Base-by-base conservation (phyloP, 2,888 invertebrate species). In the Zhengitettix transpicula region DNA sequence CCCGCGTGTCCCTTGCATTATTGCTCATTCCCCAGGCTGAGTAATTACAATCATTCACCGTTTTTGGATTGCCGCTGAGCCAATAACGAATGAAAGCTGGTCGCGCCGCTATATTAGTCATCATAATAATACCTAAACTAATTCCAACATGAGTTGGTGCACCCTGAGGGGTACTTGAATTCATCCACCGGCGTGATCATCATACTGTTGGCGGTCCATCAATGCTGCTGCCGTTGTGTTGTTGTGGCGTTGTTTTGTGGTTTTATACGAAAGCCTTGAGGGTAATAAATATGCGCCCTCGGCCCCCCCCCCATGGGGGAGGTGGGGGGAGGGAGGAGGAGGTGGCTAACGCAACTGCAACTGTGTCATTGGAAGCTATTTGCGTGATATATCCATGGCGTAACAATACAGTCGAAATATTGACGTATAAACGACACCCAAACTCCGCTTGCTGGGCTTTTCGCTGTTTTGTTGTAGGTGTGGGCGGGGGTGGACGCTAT, bases 201-300 rank as follows among this genome's bases (percentile, higher is more conserved):
- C 60, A 57, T 58, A 59, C 57, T 59, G 59, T 59, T 59, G 59
- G 60, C 40, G 61, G 62, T 59, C 61, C 62, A 62, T 61, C 62
- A 62, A 58, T 54, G 60, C 54, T 52, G 40, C 16, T 14, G 16
- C 42, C 28, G 56, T 44, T 47, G 55, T 59, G 42, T 42, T 44
- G 55, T 47, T 58, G 58, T 61, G 60, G 61, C 60, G 56, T 61
- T 63, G 63, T 63, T 63, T 63, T 55, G 64, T 59, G 64, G 64
- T 64, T 64, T 64, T 62, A 62, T 61, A 62, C 62, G 60, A 62
- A 61, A 64, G 64, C 64, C 64, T 64, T 64, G 64, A 62, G 64
- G 64, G 62, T 62, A 62, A 64, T 64, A 64, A 64, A 64, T 64
- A 64, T 61, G 62, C 64, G 61, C 58, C 61, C 62, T 61, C 61